Evolutionary conservation across 37 sponge, comb jelly and placozoan species (phyloP).

Genomic region (Ianthella basta): DNA sequence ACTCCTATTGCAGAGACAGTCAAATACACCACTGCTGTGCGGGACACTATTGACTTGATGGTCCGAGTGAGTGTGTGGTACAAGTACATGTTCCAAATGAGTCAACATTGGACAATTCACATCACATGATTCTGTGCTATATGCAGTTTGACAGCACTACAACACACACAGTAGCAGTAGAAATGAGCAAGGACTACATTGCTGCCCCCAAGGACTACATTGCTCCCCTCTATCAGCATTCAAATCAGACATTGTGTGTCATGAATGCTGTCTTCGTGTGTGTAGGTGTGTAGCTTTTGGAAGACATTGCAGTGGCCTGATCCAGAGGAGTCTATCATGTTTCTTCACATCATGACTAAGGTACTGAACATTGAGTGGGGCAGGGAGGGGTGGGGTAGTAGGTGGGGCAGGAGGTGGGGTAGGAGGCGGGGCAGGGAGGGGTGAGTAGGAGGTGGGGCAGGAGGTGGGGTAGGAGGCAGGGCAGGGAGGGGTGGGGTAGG

Average conservation of each 20-base stretch:
- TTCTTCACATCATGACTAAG: slow-evolving; percentile 10
- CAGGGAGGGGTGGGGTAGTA: not conserved
- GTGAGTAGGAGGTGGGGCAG: no score
- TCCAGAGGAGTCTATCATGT: not conserved
- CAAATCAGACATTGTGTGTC: not conserved
- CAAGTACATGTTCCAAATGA: not conserved
- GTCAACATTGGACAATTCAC: no score
- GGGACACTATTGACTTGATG: slow-evolving; percentile 30
- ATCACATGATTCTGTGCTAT: no score
- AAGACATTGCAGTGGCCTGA: slow-evolving; percentile 6
- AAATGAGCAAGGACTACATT: no score
- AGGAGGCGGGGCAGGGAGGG: no score
- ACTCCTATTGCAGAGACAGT: slow-evolving; percentile 5
- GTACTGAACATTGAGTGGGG: not conserved
- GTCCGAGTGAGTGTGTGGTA: not conserved
- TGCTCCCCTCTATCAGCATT: no score
- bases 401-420: no score
- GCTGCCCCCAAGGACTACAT: no score
- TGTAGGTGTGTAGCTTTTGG: slow-evolving; percentile 13
- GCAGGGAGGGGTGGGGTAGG: no score
- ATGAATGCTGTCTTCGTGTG: not conserved
- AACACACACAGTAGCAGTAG: no score
- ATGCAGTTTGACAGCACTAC: no score
- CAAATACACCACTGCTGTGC: slow-evolving; percentile 15
- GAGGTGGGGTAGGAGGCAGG: no score